A percentile compares a stretch with the other conserved stretches of the same genome.
These are phyloP conservation scores for Scaptomyza parva DNA, from an alignment of 2,888 invertebrate species.

Conservation along the genomic window DNA sequence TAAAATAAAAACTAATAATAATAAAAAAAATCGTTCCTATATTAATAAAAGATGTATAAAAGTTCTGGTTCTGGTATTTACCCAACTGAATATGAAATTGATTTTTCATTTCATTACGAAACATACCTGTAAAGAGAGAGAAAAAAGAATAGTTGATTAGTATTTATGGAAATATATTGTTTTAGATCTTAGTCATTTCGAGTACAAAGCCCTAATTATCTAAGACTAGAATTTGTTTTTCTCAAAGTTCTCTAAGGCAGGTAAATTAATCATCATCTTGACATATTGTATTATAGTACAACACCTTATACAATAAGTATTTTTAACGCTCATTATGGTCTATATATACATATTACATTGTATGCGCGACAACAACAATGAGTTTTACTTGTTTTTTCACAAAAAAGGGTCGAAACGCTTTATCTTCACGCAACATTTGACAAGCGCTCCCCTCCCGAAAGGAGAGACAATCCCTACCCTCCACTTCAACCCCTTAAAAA, in stretches of 20 bases:
- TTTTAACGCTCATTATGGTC: conserved; percentile 33
- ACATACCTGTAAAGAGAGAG: conserved; percentile 61
- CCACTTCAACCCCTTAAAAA: background rate
- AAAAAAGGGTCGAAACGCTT: conserved; percentile 39
- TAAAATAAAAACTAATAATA: conserved; percentile 5
- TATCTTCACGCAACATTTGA: conserved; percentile 75
- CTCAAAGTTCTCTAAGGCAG: too few relatives aligned
- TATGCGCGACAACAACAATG: conserved; percentile 45
- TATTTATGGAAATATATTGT: background rate
- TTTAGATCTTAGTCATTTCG: background rate
- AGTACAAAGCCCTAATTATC: background rate
- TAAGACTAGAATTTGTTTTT: background rate
- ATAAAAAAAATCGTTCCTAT: background rate
- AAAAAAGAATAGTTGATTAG: conserved; percentile 14
- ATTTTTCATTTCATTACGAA: conserved; percentile 49
- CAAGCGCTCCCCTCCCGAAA: conserved; percentile 17
- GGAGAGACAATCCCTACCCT: too few relatives aligned
- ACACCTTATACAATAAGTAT: conserved; percentile 7
- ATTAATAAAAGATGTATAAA: background rate
- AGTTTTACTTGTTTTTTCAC: conserved; percentile 41
- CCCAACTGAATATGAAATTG: conserved; percentile 44
- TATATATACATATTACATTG: too few relatives aligned
- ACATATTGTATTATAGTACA: background rate
- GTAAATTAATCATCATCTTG: conserved; percentile 6
- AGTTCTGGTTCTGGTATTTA: conserved; percentile 42